These are phyloP conservation scores for Pomacea canaliculata DNA, from an alignment of 2,888 invertebrate genomes.

Conservation along the genomic window DNA sequence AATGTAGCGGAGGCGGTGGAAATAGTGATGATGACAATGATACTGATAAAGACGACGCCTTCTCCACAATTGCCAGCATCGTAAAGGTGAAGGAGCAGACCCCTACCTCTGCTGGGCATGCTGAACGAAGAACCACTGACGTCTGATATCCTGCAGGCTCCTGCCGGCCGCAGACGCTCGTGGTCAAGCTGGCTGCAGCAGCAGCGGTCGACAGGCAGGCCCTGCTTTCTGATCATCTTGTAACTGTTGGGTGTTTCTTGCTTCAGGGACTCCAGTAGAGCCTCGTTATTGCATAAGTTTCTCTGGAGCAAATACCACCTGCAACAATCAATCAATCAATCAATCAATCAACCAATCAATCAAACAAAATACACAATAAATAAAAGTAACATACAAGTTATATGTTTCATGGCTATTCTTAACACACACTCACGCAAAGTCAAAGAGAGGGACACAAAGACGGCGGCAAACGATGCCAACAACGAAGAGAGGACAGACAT, in stretches of 20 bases:
- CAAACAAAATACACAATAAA: too few relatives aligned
- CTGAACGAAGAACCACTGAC: too few relatives aligned
- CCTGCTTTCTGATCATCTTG: background rate
- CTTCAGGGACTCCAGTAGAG: background rate
- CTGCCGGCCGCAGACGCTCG: too few relatives aligned
- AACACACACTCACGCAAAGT: conserved; percentile 2
- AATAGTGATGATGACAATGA: too few relatives aligned
- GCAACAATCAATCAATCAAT: background rate
- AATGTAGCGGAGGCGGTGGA: too few relatives aligned
- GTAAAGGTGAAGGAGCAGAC: too few relatives aligned
- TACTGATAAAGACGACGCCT: too few relatives aligned
- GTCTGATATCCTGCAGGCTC: too few relatives aligned
- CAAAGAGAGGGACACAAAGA: conserved; percentile 5
- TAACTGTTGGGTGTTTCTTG: background rate
- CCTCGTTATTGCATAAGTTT: background rate
- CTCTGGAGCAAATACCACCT: background rate
- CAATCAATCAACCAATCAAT: background rate
- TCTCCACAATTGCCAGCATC: too few relatives aligned
- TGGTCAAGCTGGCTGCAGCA: background rate
- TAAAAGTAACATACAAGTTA: background rate
- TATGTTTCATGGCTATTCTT: background rate
- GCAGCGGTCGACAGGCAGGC: background rate
- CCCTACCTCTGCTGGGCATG: too few relatives aligned
- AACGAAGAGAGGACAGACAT: background rate
- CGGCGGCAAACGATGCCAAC: background rate